phyloP scores from a whole-genome alignment of 2,113 vertebrate species.

The Motacilla alba region DNA sequence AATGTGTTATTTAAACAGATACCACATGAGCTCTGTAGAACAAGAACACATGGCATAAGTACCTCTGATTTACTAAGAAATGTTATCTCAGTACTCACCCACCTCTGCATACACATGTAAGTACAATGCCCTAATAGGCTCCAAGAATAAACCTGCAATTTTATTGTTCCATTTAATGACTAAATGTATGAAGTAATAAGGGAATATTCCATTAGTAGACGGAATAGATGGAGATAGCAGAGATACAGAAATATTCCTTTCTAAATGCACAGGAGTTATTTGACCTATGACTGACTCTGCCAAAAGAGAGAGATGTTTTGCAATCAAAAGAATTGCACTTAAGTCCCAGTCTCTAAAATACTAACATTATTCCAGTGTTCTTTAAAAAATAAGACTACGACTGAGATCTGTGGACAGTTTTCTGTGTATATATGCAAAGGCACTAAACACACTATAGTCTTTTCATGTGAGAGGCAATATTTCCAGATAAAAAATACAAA shows the following conservation, averaged over 20 bases:
- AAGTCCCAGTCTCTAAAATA: not conserved
- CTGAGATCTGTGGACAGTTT: not conserved
- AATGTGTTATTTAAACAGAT: not conserved
- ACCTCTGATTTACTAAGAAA: not conserved
- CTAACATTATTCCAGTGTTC: not conserved
- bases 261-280: not conserved
- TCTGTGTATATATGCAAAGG: not conserved
- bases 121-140: not conserved
- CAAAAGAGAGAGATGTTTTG: not conserved
- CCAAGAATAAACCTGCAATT: not conserved
- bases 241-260: not conserved
- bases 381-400: not conserved
- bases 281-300: not conserved
- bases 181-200: not conserved
- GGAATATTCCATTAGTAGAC: not conserved
- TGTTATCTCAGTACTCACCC: not conserved
- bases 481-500: not conserved
- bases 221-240: not conserved
- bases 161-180: not conserved
- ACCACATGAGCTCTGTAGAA: not conserved
- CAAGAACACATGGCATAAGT: not conserved
- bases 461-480: not conserved
- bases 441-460: not conserved
- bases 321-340: not conserved
- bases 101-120: rapidly evolving